Percentiles rank a stretch among this genome's conserved stretches.
Conservation (phyloP, 2,888 invertebrate species). For the Zonitis immaculata region DNA sequence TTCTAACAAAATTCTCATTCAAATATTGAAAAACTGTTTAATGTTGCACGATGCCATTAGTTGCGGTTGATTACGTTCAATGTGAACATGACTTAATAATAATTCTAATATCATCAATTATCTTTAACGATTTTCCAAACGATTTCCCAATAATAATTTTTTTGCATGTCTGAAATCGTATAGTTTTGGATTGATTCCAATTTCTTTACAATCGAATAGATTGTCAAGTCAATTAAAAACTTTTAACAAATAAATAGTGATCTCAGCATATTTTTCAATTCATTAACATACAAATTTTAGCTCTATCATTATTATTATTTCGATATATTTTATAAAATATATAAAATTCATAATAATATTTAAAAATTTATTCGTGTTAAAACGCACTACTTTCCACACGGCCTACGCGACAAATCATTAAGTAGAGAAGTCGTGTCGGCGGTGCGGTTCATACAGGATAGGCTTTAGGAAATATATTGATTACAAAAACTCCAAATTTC, state of each 20-base stretch:
- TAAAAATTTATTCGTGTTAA: slow-evolving; percentile 18
- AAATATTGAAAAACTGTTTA: no score
- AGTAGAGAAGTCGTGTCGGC: slow-evolving; percentile 24
- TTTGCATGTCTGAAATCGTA: slow-evolving; percentile 9
- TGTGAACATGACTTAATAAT: no score
- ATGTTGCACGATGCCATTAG: no score
- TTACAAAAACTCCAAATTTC: not conserved
- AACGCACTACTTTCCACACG: slow-evolving; percentile 22
- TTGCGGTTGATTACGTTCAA: no score
- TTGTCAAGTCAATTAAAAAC: slow-evolving; percentile 12
- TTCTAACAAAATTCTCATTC: no score
- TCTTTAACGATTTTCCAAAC: slow-evolving; percentile 1
- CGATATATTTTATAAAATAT: no score
- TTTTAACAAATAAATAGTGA: slow-evolving; percentile 8
- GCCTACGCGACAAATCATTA: slow-evolving; percentile 25
- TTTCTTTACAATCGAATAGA: slow-evolving; percentile 6
- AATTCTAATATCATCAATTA: slow-evolving; percentile 2
- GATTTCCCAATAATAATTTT: slow-evolving; percentile 6
- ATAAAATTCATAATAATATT: not conserved
- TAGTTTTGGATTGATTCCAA: slow-evolving; percentile 11
- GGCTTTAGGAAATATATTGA: not conserved
- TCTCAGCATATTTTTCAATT: not conserved
- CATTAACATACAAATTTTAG: not conserved
- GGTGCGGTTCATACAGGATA: slow-evolving; percentile 5
- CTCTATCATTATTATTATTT: no score